Percentiles rank a stretch among this genome's conserved stretches.
phyloP scores from a whole-genome alignment of 2,888 invertebrate genomes.

The Ornithoptera alexandrae region DNA sequence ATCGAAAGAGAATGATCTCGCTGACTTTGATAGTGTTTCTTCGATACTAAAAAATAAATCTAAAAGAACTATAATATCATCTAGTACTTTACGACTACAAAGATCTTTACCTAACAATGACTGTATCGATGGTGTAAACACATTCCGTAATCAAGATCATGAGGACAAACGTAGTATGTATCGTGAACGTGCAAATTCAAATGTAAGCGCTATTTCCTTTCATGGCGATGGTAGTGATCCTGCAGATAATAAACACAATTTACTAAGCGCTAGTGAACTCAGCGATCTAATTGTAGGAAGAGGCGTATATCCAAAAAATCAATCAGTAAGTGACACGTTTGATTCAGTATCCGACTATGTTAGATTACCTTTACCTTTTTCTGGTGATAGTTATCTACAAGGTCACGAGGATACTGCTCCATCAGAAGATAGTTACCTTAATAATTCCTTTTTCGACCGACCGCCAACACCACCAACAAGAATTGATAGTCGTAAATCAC shows the following conservation, averaged over 20 bases:
- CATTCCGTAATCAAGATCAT: conserved; percentile 65
- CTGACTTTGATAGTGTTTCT: conserved; percentile 74
- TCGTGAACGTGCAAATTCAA: conserved; percentile 87
- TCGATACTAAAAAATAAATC: conserved; percentile 77
- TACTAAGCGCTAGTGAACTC: conserved; percentile 90
- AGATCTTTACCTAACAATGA: conserved; percentile 61
- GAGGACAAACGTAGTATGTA: conserved; percentile 73
- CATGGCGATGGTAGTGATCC: conserved; percentile 95
- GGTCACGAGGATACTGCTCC: conserved; percentile 81
- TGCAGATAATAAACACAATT: conserved; percentile 86
- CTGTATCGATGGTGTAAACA: conserved; percentile 72
- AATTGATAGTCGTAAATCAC: conserved; percentile 81
- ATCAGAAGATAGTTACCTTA: conserved; percentile 76
- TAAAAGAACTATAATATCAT: conserved; percentile 57
- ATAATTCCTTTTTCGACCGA: conserved; percentile 75
- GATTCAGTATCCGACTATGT: conserved; percentile 96
- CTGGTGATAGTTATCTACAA: conserved; percentile 79
- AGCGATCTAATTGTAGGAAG: conserved; percentile 91
- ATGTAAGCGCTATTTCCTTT: conserved; percentile 89
- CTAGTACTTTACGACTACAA: conserved; percentile 49
- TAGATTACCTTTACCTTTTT: conserved; percentile 83
- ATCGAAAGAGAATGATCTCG: conserved; percentile 72
- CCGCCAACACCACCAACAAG: conserved; percentile 86
- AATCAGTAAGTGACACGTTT: conserved; percentile 90
- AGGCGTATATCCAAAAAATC: conserved; percentile 84